A percentile compares a stretch with the other conserved stretches of the same genome.
Conservation (phyloP, 2,113 vertebrate genomes). For the Rhineura floridana region DNA sequence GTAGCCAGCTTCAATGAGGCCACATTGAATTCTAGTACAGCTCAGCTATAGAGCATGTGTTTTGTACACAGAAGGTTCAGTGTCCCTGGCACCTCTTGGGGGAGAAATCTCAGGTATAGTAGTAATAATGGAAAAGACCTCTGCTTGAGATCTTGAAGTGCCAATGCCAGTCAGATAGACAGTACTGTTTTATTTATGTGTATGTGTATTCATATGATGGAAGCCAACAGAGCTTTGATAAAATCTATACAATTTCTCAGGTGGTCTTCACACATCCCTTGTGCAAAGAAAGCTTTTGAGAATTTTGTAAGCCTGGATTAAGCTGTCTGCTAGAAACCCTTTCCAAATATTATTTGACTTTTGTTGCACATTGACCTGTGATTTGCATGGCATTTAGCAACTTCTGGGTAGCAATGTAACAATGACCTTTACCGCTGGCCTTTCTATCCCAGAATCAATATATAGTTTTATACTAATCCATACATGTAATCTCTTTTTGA, state of each 20-base stretch:
- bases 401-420: background rate
- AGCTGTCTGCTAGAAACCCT: background rate
- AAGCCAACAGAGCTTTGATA: background rate
- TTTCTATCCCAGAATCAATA: background rate
- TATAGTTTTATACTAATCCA: background rate
- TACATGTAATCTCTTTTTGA: background rate
- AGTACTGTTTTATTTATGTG: background rate
- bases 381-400: background rate
- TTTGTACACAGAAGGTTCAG: background rate
- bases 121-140: background rate
- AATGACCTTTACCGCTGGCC: background rate
- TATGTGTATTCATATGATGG: background rate
- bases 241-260: background rate
- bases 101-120: background rate
- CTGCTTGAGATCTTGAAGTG: background rate
- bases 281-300: background rate
- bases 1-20: background rate
- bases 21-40: background rate
- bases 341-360: background rate
- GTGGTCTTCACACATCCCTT: background rate
- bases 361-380: background rate
- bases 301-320: slow-evolving; percentile 3
- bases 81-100: background rate
- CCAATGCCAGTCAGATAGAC: background rate
- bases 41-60: background rate